Base-by-base conservation (phyloP, 2,797 vertebrate species). In the Lepidocolaptes lacrymiger region DNA sequence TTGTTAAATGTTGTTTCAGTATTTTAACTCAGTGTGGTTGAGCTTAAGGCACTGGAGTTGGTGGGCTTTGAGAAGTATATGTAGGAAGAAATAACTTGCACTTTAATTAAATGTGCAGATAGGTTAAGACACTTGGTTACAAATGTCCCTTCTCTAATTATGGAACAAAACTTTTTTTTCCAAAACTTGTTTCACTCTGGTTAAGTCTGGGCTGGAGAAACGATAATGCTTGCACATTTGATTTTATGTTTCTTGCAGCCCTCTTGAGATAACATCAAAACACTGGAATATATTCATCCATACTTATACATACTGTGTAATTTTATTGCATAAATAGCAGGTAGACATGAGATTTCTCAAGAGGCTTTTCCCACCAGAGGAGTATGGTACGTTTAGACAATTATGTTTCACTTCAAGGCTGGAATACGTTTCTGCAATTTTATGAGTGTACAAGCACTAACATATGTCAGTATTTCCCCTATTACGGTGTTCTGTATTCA, bases 61-160 rank as follows among this genome's bases (percentile, higher is more conserved):
- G 79, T 91, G 93, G 95, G 95, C 85, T 96, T 96, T 95, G 94
- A 96, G 94, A 96, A 91, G 59, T 93, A 51, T 95, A 83, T 61
- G 91, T 97, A 97, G 97, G 96, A 97, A 96, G 85, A 96, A 96
- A 88, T 96, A 97, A 97, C 95, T 96, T 97, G 97, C 97, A 98
- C 97, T 98, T 98, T 97, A 97, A 91, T 97, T 95, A 95, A 97
- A 97, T 82, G 94, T 97, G 95, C 96, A 96, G 95, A 93, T 95
- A 80, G 86, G 52, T 93, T 96, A 96, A 95, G 76, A 93, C 85
- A 81, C 96, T 88, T 94, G 91, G 91, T 93, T 91, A 94, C 61
- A 94, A 93, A 88, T 96, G 88, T 54, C 80, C 85, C 66, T 86
- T 86, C 86, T 80, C 32, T 86, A 79, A 94, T 91, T 89, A 95